A percentile compares a stretch with the other conserved stretches of the same genome.
These are phyloP conservation scores for Mimachlamys varia DNA, from an alignment of 2,888 invertebrate species.

Conservation along the genomic window DNA sequence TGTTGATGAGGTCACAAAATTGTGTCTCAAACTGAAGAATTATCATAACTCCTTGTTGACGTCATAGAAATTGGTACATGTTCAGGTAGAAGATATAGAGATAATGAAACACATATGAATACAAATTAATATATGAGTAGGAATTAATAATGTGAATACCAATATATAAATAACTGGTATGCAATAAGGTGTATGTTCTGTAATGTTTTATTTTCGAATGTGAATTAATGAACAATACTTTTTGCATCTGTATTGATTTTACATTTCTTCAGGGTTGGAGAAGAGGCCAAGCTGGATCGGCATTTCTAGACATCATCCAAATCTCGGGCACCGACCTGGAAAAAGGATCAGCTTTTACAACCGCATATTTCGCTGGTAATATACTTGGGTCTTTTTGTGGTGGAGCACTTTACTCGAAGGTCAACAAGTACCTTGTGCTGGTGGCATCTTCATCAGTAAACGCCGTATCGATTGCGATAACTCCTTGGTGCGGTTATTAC, in stretches of 20 bases:
- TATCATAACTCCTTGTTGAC: no score
- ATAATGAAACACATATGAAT: no score
- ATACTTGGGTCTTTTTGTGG: background rate
- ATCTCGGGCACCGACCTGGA: background rate
- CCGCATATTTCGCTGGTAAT: background rate
- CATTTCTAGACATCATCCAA: background rate
- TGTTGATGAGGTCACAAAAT: no score
- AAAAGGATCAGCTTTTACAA: background rate
- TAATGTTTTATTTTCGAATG: no score
- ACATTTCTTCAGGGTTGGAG: background rate
- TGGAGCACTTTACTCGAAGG: constrained; percentile 41
- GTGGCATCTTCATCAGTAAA: constrained; percentile 13
- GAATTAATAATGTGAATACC: no score
- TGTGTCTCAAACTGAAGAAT: no score
- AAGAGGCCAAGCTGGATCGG: background rate
- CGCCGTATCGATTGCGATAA: constrained; percentile 43
- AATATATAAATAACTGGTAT: no score
- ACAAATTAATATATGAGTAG: no score
- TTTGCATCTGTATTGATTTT: no score
- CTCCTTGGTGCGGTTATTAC: constrained; percentile 76
- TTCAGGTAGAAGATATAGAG: no score
- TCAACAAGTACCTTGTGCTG: constrained; percentile 51
- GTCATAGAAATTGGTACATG: no score
- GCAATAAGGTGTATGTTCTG: background rate
- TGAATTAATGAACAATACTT: no score